phyloP scores from a whole-genome alignment of 2,113 vertebrate species.

The Leucoraja erinaceus region DNA sequence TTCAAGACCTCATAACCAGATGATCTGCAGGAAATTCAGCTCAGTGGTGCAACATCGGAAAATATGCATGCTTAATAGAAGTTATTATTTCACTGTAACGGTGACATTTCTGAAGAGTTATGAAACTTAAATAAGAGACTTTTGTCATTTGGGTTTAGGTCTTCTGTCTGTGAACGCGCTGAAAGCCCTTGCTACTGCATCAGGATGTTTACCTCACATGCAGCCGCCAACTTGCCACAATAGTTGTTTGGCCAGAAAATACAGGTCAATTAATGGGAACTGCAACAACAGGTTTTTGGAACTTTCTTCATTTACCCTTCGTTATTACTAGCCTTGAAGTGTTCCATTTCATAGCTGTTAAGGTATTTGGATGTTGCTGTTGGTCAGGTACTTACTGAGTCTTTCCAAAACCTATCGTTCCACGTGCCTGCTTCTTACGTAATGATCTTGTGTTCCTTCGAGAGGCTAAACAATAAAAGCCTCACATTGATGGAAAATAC shows the following conservation, averaged over 20 bases:
- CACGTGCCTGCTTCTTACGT: not conserved
- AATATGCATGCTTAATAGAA: not conserved
- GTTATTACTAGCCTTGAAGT: not conserved
- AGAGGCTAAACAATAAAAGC: not conserved
- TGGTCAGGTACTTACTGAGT: not conserved
- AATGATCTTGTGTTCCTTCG: not conserved
- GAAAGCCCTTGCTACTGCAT: slow-evolving; percentile 60
- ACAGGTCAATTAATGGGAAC: slow-evolving; percentile 72
- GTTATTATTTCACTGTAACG: not conserved
- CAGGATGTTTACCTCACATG: slow-evolving; percentile 63
- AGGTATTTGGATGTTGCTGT: not conserved
- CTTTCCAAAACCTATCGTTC: not conserved
- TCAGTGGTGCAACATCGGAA: no score
- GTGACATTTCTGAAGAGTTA: no score
- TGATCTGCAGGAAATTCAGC: no score
- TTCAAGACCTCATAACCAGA: not conserved
- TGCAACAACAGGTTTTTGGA: slow-evolving; percentile 84
- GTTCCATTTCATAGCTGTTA: not conserved
- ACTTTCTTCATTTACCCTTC: not conserved
- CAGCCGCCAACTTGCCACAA: slow-evolving; percentile 58
- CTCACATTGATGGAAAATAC: not conserved
- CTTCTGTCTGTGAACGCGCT: slow-evolving; percentile 57
- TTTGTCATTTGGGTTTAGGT: slow-evolving; percentile 50
- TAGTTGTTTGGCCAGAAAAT: slow-evolving; percentile 60
- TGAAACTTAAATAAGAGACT: not conserved